Evolutionary conservation across 2,113 vertebrate genomes (phyloP), one percentile per base, ranked within the genome.

Genomic region (Notothenia coriiceps): DNA sequence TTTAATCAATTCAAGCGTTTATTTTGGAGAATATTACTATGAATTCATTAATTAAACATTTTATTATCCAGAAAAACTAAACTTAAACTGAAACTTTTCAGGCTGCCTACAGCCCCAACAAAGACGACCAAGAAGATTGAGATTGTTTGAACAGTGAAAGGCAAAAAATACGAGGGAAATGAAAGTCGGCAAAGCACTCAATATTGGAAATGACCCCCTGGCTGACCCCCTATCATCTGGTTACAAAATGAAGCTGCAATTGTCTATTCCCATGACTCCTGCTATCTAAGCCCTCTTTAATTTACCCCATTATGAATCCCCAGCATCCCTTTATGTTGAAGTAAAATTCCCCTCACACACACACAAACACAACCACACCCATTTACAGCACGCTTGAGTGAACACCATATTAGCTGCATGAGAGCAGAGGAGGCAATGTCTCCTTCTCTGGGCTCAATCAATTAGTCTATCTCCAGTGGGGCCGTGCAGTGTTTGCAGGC

Each of bases 401-500:
- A 87, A 82, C 87, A 82, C 33, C 63, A 81, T 78, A 83, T 83
- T 80, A 83, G 72, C 81, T 86, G 29, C 29, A 29, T 29, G 86
- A 86, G 75, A 86, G 84, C 63, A 7, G 79, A 80, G 77, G 70
- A 57, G 78, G 65, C 55, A 22, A 67, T 83, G 79, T 66, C 69
- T 90, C 72, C 85, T 82, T 73, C 74, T 86, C 71, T n/a, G 46
- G 78, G 74, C 72, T 88, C 87, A 92, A 82, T 90, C 91, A 91
- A 90, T 86, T 92, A 87, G 83, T 56, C 63, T 20, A 55, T 80
- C 74, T 88, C 80, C 74, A 75, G 59, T 49, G 71, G 86, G 80
- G 85, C 71, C 61, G 25, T 73, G 47, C n/a, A 0, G 55, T 33
- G 46, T 77, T 75, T 63, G 68, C 70, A 86, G 77, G 70, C 74